Evolutionary conservation across 2,888 invertebrate genomes (phyloP), one percentile per base, ranked within the genome.

Genomic region (Luperina nickerlii): DNA sequence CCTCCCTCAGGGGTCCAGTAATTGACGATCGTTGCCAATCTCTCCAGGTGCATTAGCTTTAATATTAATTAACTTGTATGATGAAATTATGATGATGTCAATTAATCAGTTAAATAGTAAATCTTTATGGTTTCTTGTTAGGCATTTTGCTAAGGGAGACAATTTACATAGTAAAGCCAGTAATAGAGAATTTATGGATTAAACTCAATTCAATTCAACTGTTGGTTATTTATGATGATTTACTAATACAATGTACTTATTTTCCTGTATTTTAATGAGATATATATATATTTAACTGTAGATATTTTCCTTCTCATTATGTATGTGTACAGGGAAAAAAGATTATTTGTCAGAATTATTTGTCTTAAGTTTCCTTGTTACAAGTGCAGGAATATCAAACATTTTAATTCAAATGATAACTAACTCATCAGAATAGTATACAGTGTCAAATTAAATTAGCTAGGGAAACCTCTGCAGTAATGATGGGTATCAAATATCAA

Each of bases 221-320:
- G n/a, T 57, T 38, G 38, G 32, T 32, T 60, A 38, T 27, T n/a
- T 60, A 60, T 60, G n/a, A 60, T 60, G 60, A n/a, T 27, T n/a
- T n/a, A 65, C 0, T n/a, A 76, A 32, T 76, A 65, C 9, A 15
- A 38, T 76, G 38, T 27, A 48, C 18, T 27, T 65, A 38, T 73
- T 66, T 62, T 63, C 71, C 74, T 83, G 8, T 32, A 67, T 62
- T 78, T 57, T 51, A 57, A 63, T 60, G 67, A 63, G 63, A 68
- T 68, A 51, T 66, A 15, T 15, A 2, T 48, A 78, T 32, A 42
- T 42, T 42, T 71, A 45, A 75, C 3, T 51, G 38, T 27, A 65
- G 45, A 75, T 60, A 65, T 83, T 79, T 79, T 81, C 72, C 80
- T 69, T 27, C 6, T 74, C 8, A 20, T 38, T 63, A 24, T 74